Evolutionary conservation across 2,113 vertebrate genomes (phyloP).

Genomic region (Colistium nudipinnis): DNA sequence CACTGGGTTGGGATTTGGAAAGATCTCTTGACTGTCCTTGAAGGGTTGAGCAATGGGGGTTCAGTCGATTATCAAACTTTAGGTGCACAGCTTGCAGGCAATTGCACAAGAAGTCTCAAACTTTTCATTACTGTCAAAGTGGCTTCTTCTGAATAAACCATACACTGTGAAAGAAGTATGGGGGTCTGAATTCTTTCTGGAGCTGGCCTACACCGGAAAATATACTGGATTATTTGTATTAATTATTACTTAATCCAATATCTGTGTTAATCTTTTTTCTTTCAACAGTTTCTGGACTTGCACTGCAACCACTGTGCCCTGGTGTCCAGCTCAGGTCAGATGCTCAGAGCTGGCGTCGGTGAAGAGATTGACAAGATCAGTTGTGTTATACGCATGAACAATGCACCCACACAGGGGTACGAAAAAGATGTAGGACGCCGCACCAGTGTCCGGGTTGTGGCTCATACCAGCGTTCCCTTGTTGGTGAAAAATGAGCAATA

Average conservation of each 20-base stretch:
- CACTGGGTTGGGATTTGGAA: too few relatives aligned
- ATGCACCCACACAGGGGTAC: conserved; percentile 87
- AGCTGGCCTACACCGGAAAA: not conserved
- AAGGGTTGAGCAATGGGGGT: too few relatives aligned
- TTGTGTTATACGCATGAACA: conserved; percentile 95
- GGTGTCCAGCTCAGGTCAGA: conserved; percentile 96
- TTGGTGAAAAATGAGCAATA: conserved; percentile 85
- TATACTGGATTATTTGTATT: not conserved
- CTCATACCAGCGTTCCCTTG: conserved; percentile 91
- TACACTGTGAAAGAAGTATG: too few relatives aligned
- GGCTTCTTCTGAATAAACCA: too few relatives aligned
- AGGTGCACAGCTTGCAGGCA: too few relatives aligned
- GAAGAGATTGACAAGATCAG: conserved; percentile 83
- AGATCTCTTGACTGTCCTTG: too few relatives aligned
- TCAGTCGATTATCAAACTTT: too few relatives aligned
- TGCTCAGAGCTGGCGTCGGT: conserved; percentile 86
- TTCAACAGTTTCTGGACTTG: conserved; percentile 66
- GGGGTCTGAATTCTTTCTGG: not conserved
- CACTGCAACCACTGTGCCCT: conserved; percentile 86
- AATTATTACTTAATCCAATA: not conserved
- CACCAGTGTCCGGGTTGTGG: conserved; percentile 88
- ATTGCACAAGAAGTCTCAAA: not conserved
- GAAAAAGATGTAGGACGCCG: conserved; percentile 88
- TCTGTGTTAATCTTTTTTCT: not conserved
- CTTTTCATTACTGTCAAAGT: too few relatives aligned